Conservation (phyloP, 2,888 invertebrate species). For the Polydrusus pterygomalis region DNA sequence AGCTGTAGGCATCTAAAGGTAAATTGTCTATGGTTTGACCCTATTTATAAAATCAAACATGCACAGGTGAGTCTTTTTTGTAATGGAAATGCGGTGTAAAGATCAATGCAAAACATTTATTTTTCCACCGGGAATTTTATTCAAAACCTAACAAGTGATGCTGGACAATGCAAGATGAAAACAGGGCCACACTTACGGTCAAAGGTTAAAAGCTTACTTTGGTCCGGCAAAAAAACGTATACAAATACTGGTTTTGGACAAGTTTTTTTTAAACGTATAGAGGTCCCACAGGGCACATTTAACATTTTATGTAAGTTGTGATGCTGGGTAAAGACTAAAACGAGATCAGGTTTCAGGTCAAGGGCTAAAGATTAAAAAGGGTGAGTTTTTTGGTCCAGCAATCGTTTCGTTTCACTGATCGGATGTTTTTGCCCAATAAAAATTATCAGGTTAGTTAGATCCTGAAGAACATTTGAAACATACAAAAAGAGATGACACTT, state of each 20-base stretch:
- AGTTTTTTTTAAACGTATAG: background rate
- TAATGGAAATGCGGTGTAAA: too few relatives aligned
- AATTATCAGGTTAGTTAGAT: too few relatives aligned
- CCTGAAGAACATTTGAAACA: too few relatives aligned
- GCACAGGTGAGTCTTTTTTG: too few relatives aligned
- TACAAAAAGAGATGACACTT: too few relatives aligned
- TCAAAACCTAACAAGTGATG: background rate
- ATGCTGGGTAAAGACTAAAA: background rate
- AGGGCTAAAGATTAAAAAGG: background rate
- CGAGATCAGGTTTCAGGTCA: background rate
- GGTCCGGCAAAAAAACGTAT: background rate
- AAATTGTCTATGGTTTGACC: too few relatives aligned
- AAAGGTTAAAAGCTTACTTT: slow-evolving; percentile 5
- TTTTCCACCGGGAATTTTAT: background rate
- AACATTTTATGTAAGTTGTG: background rate
- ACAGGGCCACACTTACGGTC: slow-evolving; percentile 3
- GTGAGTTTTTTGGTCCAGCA: too few relatives aligned
- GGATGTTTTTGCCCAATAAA: too few relatives aligned
- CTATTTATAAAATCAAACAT: too few relatives aligned
- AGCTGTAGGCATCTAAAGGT: too few relatives aligned
- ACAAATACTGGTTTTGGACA: background rate
- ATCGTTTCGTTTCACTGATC: too few relatives aligned
- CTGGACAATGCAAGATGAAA: slow-evolving; percentile 21
- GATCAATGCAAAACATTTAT: background rate
- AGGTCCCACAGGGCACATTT: too few relatives aligned